These are phyloP conservation scores for Argynnis bischoffii DNA, from an alignment of 2,888 invertebrate genomes.

Conservation along the genomic window DNA sequence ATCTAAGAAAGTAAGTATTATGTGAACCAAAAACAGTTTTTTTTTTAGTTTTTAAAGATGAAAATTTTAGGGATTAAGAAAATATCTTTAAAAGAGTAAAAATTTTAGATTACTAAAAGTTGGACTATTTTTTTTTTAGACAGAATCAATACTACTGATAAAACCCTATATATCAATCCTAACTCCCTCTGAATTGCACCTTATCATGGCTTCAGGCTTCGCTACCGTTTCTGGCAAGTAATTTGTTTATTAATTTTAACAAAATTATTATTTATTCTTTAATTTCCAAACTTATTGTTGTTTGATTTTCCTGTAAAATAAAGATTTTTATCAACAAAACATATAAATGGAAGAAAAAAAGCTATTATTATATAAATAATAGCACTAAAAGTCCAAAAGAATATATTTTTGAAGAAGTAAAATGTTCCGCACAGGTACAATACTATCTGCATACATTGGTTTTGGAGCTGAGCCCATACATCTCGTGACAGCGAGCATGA, in stretches of 20 bases:
- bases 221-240: constrained; percentile 94
- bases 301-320: not conserved
- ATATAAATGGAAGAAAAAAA: too few relatives aligned
- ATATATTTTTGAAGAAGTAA: too few relatives aligned
- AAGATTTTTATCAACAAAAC: not conserved
- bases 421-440: constrained; percentile 83
- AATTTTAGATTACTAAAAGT: too few relatives aligned
- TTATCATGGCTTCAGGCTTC: constrained; percentile 96
- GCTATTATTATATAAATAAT: too few relatives aligned
- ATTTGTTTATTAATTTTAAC: constrained; percentile 5
- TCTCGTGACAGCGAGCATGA: constrained; percentile 95
- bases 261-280: too few relatives aligned
- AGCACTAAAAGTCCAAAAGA: too few relatives aligned
- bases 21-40: too few relatives aligned
- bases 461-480: constrained; percentile 95
- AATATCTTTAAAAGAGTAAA: too few relatives aligned
- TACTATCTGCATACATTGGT: constrained; percentile 94
- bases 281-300: not conserved
- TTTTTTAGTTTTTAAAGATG: too few relatives aligned
- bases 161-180: constrained; percentile 92
- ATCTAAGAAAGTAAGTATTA: too few relatives aligned
- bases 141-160: constrained; percentile 94
- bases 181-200: constrained; percentile 95
- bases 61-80: too few relatives aligned
- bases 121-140: constrained; percentile 73